phyloP scores from a whole-genome alignment of 2,888 invertebrate species.

The Pyrgus malvae region DNA sequence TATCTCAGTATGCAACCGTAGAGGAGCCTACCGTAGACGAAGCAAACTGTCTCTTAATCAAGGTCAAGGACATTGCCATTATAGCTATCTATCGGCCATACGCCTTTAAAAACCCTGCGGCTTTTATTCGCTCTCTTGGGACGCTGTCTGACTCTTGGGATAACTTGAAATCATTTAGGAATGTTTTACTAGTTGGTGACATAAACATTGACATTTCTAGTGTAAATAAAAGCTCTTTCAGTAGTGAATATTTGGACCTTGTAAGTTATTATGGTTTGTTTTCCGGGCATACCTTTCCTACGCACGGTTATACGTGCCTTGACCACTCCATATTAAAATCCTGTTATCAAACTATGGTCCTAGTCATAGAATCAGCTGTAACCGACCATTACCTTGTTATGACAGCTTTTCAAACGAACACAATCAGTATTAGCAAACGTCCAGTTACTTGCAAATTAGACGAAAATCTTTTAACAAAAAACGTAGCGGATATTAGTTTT shows the following conservation, averaged over 20 bases:
- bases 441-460: neutral
- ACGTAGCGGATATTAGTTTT: neutral
- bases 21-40: neutral
- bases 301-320: neutral
- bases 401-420: neutral
- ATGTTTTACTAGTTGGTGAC: neutral
- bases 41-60: neutral
- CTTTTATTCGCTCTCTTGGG: neutral
- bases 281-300: neutral
- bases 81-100: neutral
- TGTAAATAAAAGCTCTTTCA: neutral
- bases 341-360: neutral
- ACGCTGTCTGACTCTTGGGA: neutral
- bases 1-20: neutral
- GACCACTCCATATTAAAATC: neutral
- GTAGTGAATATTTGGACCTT: neutral
- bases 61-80: neutral
- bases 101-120: neutral
- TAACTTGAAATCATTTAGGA: neutral
- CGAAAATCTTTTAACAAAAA: neutral
- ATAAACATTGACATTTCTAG: neutral
- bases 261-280: neutral
- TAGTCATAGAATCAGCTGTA: neutral
- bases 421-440: neutral
- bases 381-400: neutral